Evolutionary conservation across 2,888 invertebrate species (phyloP).

Genomic region (Dione vanillae): DNA sequence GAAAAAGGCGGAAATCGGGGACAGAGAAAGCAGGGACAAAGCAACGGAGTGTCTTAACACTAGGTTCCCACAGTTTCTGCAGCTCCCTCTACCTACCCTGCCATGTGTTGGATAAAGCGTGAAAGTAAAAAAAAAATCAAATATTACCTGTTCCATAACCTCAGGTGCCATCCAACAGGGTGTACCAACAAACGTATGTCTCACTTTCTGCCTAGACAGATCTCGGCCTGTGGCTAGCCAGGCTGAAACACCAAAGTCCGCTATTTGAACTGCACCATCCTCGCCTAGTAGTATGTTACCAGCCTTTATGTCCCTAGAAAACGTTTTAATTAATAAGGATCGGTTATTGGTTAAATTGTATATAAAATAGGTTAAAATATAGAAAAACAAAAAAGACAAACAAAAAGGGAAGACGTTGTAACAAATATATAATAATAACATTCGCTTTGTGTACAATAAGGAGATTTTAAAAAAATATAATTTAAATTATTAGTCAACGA

Average conservation of each 20-base stretch:
- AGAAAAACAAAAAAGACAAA: not conserved
- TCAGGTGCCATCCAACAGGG: constrained; percentile 99
- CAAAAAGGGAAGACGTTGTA: not conserved
- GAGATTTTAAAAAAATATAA: not conserved
- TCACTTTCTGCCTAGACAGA: constrained; percentile 95
- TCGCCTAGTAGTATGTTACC: constrained; percentile 98
- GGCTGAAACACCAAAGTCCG: constrained; percentile 99
- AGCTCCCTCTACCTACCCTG: no score
- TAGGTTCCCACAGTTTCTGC: no score
- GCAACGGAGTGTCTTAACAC: no score
- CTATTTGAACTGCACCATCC: constrained; percentile 98
- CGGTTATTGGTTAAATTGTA: not conserved
- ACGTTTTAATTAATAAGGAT: not conserved
- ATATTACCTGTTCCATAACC: constrained; percentile 96
- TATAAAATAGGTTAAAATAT: not conserved
- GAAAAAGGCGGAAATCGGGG: no score
- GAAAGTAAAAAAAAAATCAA: no score
- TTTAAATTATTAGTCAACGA: not conserved
- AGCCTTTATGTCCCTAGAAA: constrained; percentile 95
- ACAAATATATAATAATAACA: not conserved
- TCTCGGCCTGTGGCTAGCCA: constrained; percentile 98
- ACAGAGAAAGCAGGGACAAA: no score
- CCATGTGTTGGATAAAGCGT: no score
- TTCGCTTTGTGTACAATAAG: not conserved
- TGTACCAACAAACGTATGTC: constrained; percentile 99